Percentiles rank a stretch among this genome's conserved stretches.
Conservation (phyloP, 2,113 vertebrate genomes). For the Aegotheles bennettii region DNA sequence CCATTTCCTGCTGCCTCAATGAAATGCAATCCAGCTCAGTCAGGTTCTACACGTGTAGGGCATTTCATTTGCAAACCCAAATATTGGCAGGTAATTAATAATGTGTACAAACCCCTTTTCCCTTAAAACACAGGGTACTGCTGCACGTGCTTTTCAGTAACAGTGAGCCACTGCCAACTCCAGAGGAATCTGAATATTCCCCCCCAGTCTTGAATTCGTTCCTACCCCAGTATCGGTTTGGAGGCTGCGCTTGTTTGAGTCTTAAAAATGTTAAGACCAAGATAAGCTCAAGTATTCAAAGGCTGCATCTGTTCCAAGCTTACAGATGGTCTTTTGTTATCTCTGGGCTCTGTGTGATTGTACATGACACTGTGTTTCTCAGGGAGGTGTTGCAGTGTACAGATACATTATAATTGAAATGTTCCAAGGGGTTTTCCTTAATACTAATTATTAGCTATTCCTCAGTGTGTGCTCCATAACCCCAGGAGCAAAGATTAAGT, state of each 20-base stretch:
- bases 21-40: background rate
- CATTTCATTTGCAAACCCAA: background rate
- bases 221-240: background rate
- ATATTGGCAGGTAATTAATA: background rate
- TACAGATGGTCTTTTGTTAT: conserved; percentile 72
- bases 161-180: background rate
- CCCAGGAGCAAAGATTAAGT: conserved; percentile 21
- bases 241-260: conserved; percentile 16
- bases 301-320: conserved; percentile 60
- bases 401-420: conserved; percentile 57
- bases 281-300: conserved; percentile 62
- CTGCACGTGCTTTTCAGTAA: background rate
- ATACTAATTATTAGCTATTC: conserved; percentile 32
- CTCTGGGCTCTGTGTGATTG: conserved; percentile 58
- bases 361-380: conserved; percentile 48
- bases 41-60: background rate
- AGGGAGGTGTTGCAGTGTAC: conserved; percentile 40
- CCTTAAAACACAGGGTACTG: background rate
- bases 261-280: conserved; percentile 44
- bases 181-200: background rate
- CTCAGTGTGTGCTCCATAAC: background rate
- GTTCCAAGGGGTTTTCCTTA: conserved; percentile 31
- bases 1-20: background rate
- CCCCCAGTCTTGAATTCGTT: background rate
- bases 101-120: background rate